These are phyloP conservation scores for Pampusana beccarii DNA, from an alignment of 2,113 vertebrate genomes.

Conservation along the genomic window DNA sequence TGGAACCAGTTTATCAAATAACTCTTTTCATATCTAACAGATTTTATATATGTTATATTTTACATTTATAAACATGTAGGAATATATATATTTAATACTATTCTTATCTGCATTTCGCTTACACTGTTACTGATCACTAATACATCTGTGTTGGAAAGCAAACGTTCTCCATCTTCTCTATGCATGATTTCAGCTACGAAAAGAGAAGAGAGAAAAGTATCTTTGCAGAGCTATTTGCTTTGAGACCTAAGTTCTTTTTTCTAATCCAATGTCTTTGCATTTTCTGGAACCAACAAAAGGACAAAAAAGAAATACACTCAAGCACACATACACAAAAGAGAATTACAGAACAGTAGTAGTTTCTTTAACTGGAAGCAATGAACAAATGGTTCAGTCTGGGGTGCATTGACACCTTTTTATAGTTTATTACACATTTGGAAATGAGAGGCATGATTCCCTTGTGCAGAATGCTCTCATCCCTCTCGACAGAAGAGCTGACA, in stretches of 20 bases:
- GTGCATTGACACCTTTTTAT: background rate
- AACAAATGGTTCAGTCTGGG: constrained; percentile 17
- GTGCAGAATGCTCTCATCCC: background rate
- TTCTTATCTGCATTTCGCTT: background rate
- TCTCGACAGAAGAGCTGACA: background rate
- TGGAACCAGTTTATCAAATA: background rate
- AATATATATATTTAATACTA: background rate
- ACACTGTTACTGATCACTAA: background rate
- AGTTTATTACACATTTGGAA: constrained; percentile 5
- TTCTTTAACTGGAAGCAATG: constrained; percentile 29
- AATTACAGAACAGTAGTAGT: background rate
- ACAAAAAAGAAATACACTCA: background rate
- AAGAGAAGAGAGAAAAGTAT: background rate
- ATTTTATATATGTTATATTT: background rate
- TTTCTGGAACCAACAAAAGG: background rate
- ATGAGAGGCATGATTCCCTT: background rate
- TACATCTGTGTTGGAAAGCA: background rate
- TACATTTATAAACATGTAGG: background rate
- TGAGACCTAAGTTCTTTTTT: background rate
- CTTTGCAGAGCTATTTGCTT: constrained; percentile 1
- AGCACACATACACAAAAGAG: background rate
- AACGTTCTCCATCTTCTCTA: background rate
- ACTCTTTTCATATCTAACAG: background rate
- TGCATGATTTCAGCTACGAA: background rate
- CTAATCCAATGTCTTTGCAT: background rate